Percentiles rank a stretch among this genome's conserved stretches.
phyloP scores from a whole-genome alignment of 2,888 invertebrate species.

The Cryptophagus acutangulus region DNA sequence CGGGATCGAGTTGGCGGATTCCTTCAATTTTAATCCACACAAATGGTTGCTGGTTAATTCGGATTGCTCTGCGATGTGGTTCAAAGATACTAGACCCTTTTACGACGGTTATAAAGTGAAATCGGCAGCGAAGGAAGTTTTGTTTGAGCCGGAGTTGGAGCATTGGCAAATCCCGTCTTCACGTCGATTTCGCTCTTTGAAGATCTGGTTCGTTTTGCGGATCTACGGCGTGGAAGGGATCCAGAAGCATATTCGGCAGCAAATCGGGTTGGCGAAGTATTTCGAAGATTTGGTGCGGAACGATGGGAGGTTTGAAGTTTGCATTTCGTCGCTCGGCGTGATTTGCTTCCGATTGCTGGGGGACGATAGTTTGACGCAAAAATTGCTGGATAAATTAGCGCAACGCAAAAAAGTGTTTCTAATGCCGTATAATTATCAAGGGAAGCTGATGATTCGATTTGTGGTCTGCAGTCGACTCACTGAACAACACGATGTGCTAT shows the following conservation, averaged over 20 bases:
- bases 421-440: constrained; percentile 68
- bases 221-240: constrained; percentile 77
- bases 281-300: constrained; percentile 67
- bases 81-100: constrained; percentile 73
- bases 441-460: constrained; percentile 70
- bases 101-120: constrained; percentile 79
- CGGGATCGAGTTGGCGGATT: constrained; percentile 77
- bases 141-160: constrained; percentile 73
- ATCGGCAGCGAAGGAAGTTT: constrained; percentile 5
- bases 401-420: constrained; percentile 75
- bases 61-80: constrained; percentile 93
- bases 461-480: constrained; percentile 73
- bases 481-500: constrained; percentile 65
- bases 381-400: constrained; percentile 67
- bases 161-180: constrained; percentile 87
- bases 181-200: constrained; percentile 81
- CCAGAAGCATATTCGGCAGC: constrained; percentile 69
- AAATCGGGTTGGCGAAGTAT: constrained; percentile 67
- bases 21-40: constrained; percentile 91
- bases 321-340: constrained; percentile 54
- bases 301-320: constrained; percentile 75
- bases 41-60: constrained; percentile 95
- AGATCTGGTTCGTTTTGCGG: constrained; percentile 90
- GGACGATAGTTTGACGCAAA: constrained; percentile 61
- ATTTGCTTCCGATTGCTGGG: constrained; percentile 86